Evolutionary conservation across 1,140 invertebrate species (phyloP).

Genomic region (Galleria mellonella): DNA sequence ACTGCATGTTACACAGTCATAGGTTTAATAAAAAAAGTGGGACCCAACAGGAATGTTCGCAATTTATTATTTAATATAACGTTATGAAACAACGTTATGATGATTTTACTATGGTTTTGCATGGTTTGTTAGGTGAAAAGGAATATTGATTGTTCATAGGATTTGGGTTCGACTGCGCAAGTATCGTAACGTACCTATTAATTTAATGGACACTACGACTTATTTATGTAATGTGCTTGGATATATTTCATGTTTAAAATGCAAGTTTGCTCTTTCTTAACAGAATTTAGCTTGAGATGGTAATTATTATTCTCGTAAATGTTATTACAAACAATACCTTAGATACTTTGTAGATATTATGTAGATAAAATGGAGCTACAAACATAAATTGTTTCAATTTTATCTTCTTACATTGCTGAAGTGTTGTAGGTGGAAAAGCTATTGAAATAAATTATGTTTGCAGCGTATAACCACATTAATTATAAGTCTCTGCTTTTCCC

Average conservation of each 20-base stretch:
- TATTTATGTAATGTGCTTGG: constrained; percentile 38
- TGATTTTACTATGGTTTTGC: too few relatives aligned
- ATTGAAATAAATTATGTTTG: constrained; percentile 35
- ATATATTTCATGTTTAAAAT: constrained; percentile 18
- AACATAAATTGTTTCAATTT: constrained; percentile 41
- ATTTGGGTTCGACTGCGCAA: neutral
- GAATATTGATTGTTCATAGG: too few relatives aligned
- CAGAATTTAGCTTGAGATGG: constrained; percentile 48
- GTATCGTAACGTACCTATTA: neutral
- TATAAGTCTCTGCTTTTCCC: constrained; percentile 46
- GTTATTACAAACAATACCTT: constrained; percentile 42
- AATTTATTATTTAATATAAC: neutral
- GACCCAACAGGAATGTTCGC: constrained; percentile 38
- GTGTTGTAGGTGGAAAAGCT: constrained; percentile 13
- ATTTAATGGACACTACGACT: constrained; percentile 5
- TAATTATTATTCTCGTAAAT: constrained; percentile 53
- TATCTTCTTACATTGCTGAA: constrained; percentile 25
- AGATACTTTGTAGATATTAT: constrained; percentile 40
- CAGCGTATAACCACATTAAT: constrained; percentile 28
- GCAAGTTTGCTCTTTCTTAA: constrained; percentile 39
- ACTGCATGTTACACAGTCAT: constrained; percentile 27
- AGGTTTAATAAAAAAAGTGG: constrained; percentile 36
- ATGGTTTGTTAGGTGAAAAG: too few relatives aligned
- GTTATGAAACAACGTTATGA: too few relatives aligned
- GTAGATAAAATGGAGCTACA: constrained; percentile 21